Evolutionary conservation across 1,140 invertebrate species (phyloP), one percentile per base, ranked within the genome.

Genomic region (Myzus persicae): DNA sequence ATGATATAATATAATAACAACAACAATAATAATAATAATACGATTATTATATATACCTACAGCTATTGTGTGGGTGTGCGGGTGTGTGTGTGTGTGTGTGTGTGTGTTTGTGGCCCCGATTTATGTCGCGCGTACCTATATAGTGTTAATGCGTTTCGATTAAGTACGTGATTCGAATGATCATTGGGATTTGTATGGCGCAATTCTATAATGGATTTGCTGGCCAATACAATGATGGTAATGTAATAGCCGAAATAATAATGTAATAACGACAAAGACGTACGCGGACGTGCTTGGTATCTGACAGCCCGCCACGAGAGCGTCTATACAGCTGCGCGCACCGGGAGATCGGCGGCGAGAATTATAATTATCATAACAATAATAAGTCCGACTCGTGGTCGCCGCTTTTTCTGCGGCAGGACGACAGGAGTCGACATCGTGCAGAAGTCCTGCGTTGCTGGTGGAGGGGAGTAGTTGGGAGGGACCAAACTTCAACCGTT

Each of bases 121-220:
- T 90, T 42, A 54, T 42, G 40, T 67, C 20, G 24, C 36, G 14
- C 18, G 20, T 44, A 31, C 1, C 2, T 6, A 7, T 85, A 31
- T 88, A 48, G 51, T 18, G 44, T 92, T 84, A 92, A 93, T 54
- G 46, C 48, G 26, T 85, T 93, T 93, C 81, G 91, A 93, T 93
- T 85, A 85, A 93, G 46, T 93, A 93, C 91, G 91, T 93, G 91
- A 93, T 93, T 93, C 91, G 91, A 93, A 93, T 51, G 46, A 54
- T 36, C 81, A 85, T 85, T 92, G 91, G 40, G 42, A 82, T 82
- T 40, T 51, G 38, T 82, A n/a, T 92, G 44, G 44, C 40, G n/a
- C 42, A 92, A 84, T 92, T 76, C 76, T 82, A 31, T 85, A 92
- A 81, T 48, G 44, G 67, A 92, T 92, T 92, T 82, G 67, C 14